Evolutionary conservation across 2,113 vertebrate species (phyloP).

Genomic region (Oncorhynchus masou): DNA sequence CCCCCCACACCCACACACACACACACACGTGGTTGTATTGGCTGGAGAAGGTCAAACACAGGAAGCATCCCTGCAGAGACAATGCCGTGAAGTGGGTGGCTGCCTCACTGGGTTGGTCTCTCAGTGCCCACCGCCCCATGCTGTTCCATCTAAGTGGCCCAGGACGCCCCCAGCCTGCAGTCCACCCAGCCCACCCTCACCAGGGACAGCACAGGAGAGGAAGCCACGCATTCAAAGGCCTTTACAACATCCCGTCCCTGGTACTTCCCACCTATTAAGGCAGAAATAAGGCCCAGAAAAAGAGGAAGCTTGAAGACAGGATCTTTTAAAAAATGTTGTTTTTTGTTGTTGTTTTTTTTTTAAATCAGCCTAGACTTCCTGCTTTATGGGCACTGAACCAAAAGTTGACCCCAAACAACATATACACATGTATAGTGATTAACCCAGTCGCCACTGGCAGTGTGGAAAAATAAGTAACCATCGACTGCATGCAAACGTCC

Average conservation of each 20-base stretch:
- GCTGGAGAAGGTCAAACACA: constrained; percentile 51
- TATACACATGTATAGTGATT: constrained; percentile 19
- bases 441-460: neutral
- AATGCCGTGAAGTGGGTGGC: constrained; percentile 47
- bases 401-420: neutral
- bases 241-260: constrained; percentile 7
- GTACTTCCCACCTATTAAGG: neutral
- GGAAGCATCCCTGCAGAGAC: constrained; percentile 58
- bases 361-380: neutral
- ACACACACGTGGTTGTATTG: constrained; percentile 28
- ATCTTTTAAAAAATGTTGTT: neutral
- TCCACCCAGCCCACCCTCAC: neutral
- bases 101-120: constrained; percentile 3
- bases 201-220: constrained; percentile 15
- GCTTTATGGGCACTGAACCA: neutral
- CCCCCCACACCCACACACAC: too few species aligned
- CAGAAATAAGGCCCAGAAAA: neutral
- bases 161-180: neutral
- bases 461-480: constrained; percentile 6
- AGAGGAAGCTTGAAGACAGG: neutral
- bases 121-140: neutral
- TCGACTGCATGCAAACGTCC: constrained; percentile 4
- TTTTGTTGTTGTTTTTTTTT: too few species aligned
- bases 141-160: constrained; percentile 10
- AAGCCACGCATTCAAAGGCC: neutral